Base-by-base conservation (phyloP, 2,797 vertebrate genomes). In the Acropternis orthonyx region DNA sequence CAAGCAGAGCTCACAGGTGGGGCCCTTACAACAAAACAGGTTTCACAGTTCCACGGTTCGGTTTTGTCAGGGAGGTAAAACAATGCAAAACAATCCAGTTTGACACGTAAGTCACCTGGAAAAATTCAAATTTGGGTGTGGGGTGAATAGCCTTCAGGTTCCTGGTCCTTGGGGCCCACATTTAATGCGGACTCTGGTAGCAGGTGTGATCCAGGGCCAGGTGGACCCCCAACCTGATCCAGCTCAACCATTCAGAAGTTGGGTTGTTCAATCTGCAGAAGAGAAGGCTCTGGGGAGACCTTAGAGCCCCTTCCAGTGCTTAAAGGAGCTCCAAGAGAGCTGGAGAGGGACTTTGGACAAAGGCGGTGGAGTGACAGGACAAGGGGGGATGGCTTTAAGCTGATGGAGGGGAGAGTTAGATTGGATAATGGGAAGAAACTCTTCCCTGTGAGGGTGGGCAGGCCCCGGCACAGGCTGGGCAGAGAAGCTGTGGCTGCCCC, bases 71-170 rank as follows among this genome's bases (percentile, higher is more conserved):
- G 66, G 82, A 80, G 56, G 55, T 19, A 22, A 65, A 84, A 32
- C 26, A 24, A 41, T 2, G 15, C 27, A 19, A 58, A 81, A 10
- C 2, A 0, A 54, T 36, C 66, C 0, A 2, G 55, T 48, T 26
- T 12, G 80, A 44, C 12, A 34, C 1, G 2, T n/a, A 36, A 51
- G 28, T n/a, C 76, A 73, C 84, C 34, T 34, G 75, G 52, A 71
- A 81, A 71, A 51, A 20, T 5, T 13, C 1, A 0, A 17, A 46
- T 80, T 71, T 30, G 46, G 37, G 37, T 8, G 39, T 8, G 66
- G 22, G 20, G 32, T 7, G 24, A 81, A 11, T 5, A 46, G 22
- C 27, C 34, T 7, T 10, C 12, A 12, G 36, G 24, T 54, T 28
- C 51, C 43, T 56, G 4, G 3, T 49, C 12, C 22, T 6, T 6